Conservation (phyloP, 2,888 invertebrate species). For the Acheta domesticus region DNA sequence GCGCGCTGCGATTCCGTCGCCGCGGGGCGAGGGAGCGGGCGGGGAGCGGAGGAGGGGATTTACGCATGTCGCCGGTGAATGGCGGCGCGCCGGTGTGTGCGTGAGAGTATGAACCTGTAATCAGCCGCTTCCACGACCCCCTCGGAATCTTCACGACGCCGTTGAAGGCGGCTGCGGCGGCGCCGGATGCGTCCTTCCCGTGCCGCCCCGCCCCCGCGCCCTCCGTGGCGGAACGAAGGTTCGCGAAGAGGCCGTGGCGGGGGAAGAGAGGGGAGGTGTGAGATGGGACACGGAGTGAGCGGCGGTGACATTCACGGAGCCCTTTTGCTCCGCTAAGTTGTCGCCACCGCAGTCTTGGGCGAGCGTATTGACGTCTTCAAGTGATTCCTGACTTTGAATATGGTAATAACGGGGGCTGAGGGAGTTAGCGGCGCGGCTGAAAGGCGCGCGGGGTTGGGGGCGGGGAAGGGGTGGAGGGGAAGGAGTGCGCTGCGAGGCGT, state of each 20-base stretch:
- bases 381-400: constrained; percentile 18
- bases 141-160: not conserved
- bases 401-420: constrained; percentile 9
- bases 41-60: not conserved
- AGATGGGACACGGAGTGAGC: not conserved
- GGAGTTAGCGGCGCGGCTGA: not conserved
- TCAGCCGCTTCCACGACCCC: not conserved
- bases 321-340: not conserved
- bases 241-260: not conserved
- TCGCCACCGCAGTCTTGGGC: not conserved
- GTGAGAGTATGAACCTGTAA: not conserved
- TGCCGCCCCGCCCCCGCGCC: too few species aligned
- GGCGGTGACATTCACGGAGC: not conserved
- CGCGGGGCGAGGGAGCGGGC: not conserved
- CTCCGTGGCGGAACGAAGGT: too few species aligned
- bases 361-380: constrained; percentile 18
- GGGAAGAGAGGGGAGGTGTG: not conserved
- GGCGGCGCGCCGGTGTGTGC: not conserved
- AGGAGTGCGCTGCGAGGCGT: not conserved
- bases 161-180: too few species aligned
- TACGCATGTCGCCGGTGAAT: not conserved
- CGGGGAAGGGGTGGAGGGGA: not conserved
- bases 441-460: too few species aligned
- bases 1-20: not conserved
- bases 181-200: too few species aligned